These are phyloP conservation scores for Cygnus buccinator DNA, from an alignment of 2,113 vertebrate species.

Conservation along the genomic window DNA sequence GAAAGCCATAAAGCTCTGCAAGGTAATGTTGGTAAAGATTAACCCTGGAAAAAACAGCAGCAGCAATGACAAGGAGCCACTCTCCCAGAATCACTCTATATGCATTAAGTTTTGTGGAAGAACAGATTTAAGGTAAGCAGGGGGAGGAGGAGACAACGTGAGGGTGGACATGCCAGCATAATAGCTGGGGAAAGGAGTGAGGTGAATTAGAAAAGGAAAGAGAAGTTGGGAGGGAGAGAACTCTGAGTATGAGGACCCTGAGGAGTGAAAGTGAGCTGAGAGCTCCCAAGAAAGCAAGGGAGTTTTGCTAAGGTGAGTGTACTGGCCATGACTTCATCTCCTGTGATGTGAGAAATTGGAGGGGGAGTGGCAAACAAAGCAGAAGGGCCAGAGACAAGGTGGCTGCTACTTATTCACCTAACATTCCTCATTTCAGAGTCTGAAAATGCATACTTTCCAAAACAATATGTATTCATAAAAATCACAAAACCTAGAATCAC, in stretches of 20 bases:
- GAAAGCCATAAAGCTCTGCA: neutral
- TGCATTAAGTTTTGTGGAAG: neutral
- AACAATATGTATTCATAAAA: neutral
- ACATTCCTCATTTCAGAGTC: neutral
- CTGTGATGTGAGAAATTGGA: neutral
- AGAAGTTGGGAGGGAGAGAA: neutral
- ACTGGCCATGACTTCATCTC: neutral
- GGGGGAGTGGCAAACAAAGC: neutral
- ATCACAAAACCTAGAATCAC: neutral
- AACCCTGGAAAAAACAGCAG: neutral
- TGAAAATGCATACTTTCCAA: neutral
- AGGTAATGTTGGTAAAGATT: neutral
- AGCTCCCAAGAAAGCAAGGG: neutral
- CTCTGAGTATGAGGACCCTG: neutral
- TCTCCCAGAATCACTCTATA: neutral
- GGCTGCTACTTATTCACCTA: neutral
- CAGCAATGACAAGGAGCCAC: neutral
- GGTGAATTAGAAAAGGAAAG: neutral
- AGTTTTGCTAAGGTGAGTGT: neutral
- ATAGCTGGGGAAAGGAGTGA: neutral
- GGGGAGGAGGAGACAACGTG: neutral
- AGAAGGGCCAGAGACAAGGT: neutral
- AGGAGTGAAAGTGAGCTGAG: neutral
- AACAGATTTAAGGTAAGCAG: neutral
- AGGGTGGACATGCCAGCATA: neutral